Evolutionary conservation across 2,113 vertebrate species (phyloP), one percentile per base, ranked within the genome.

Genomic region (Atrichornis clamosus): DNA sequence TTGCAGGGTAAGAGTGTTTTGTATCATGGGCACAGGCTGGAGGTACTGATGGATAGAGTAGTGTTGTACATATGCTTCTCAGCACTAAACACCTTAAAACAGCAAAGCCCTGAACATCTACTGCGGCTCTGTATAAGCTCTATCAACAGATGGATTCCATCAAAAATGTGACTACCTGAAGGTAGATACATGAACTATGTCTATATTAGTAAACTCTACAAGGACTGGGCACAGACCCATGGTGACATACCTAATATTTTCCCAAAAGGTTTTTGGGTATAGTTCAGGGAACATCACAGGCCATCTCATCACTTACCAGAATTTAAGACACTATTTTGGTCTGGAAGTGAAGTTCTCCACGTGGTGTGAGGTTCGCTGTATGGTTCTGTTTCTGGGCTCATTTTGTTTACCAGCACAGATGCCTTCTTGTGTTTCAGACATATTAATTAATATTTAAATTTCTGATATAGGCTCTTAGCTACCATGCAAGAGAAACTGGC

Each of bases 311-410:
- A 5, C 35, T 46, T 62, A 32, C 19, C 46, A 67, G 42, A 30
- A 47, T 30, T 26, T 47, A 6, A 44, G 23, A 67, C 21, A 30
- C 11, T 44, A 1, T 83, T 85, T 55, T 64, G 62, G 11, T 39
- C 30, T 52, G 53, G 22, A 72, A 90, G 39, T 59, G 20, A 65
- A 46, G 14, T 35, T 79, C 16, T 79, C n/a, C 17, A 3, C 39
- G 58, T 53, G 41, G 2, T 27, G 6, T 37, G 60, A 56, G 15
- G 23, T 32, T 94, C 0, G 0, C 39, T 69, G 18, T 33, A 20
- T 20, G 18, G 11, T 55, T 94, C 73, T 62, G 11, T 62, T n/a
- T 84, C 60, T 2, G 7, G 11, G 58, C 8, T 76, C 1, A 23
- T 74, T 82, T 82, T 88, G 33, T 73, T 90, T 76, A 64, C 33